Conservation (phyloP, 2,797 vertebrate genomes). For the Steatocranus sp. region DNA sequence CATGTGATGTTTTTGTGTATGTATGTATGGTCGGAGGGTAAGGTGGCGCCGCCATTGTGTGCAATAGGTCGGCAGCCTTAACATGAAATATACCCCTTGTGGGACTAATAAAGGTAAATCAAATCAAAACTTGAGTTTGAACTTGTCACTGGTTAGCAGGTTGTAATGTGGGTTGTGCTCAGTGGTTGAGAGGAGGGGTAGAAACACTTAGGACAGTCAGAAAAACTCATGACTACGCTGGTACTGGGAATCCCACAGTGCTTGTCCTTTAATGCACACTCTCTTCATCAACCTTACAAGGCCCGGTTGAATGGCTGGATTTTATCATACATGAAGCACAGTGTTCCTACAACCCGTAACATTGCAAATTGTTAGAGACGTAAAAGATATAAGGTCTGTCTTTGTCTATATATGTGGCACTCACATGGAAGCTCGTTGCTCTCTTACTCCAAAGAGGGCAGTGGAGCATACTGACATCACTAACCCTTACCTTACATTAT, state of each 20-base stretch:
- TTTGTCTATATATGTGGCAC: background rate
- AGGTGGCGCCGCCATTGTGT: too few species aligned
- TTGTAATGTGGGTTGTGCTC: background rate
- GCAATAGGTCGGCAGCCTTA: too few species aligned
- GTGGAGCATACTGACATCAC: background rate
- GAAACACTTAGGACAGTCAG: background rate
- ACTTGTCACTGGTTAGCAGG: background rate
- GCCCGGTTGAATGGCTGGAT: accelerated
- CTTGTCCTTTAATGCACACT: background rate
- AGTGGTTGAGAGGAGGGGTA: background rate
- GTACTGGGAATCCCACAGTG: background rate
- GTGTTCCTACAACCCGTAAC: background rate
- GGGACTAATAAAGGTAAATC: too few species aligned
- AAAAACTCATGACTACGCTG: accelerated
- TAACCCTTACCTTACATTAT: background rate
- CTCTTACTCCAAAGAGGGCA: background rate
- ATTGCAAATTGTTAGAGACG: background rate
- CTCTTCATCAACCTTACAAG: background rate
- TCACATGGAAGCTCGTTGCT: background rate
- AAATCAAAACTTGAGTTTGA: background rate
- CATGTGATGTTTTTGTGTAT: too few species aligned
- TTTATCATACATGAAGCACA: background rate
- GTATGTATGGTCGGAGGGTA: too few species aligned
- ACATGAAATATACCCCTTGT: too few species aligned
- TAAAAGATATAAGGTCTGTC: background rate